Conservation (phyloP, 2,797 vertebrate species). For the Xyrichtys novacula region DNA sequence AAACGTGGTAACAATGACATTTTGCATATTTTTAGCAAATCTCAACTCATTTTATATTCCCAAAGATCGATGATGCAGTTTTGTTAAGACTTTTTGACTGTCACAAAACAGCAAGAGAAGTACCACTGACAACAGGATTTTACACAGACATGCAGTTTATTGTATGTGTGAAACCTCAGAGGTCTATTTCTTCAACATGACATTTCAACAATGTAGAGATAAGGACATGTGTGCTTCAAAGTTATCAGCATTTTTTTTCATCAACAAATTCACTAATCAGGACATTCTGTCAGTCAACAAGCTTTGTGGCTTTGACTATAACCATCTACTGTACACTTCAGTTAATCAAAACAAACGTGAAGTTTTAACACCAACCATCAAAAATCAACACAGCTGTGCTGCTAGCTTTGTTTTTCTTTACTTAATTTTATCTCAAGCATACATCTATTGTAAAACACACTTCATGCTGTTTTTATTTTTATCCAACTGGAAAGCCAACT, state of each 20-base stretch:
- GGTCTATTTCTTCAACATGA: background rate
- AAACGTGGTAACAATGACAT: too few relatives aligned
- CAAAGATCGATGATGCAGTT: too few relatives aligned
- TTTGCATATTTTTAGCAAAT: too few relatives aligned
- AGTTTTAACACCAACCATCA: background rate
- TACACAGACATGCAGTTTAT: background rate
- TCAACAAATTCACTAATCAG: too few relatives aligned
- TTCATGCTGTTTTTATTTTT: too few relatives aligned
- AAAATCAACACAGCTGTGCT: background rate
- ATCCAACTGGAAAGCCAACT: too few relatives aligned
- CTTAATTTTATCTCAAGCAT: background rate
- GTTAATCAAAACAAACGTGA: background rate
- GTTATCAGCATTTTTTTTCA: too few relatives aligned
- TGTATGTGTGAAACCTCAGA: background rate
- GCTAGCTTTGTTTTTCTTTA: background rate
- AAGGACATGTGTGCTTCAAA: too few relatives aligned
- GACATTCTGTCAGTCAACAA: background rate
- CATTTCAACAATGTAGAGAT: too few relatives aligned
- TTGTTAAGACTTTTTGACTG: background rate
- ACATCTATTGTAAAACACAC: background rate
- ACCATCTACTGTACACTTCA: background rate
- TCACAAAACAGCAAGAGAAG: background rate
- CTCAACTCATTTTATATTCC: too few relatives aligned
- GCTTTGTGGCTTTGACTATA: background rate
- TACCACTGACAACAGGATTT: background rate